Evolutionary conservation across 2,113 vertebrate genomes (phyloP), one percentile per base, ranked within the genome.

Genomic region (Falcunculus frontatus): DNA sequence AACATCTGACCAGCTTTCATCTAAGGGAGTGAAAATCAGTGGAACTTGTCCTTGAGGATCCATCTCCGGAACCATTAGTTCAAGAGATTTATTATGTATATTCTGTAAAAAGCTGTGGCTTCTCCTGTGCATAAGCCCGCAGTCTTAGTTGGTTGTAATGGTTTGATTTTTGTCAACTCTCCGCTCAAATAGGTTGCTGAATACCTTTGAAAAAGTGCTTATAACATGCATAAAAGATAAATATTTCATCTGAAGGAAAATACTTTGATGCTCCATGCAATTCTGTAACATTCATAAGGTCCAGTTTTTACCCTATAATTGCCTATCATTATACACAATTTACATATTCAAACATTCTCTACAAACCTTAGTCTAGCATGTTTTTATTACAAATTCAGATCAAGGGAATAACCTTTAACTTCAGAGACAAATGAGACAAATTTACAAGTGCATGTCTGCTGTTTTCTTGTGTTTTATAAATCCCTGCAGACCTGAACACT

Each of bases 341-440:
- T 98, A 98, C 98, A 98, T 98, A 98, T 98, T 98, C 98, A 98
- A 98, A 98, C 97, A 98, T 97, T 96, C 97, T 95, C 93, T 95
- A 92, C 97, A 96, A 98, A 98, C 98, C 98, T 97, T 97, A 98
- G 97, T 97, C 97, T 97, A 97, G 97, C 96, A 94, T 98, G 98
- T 98, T 98, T 98, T 98, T 98, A 98, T 98, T 98, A 98, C 97
- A 97, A 96, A 98, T 98, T 98, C 98, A 98, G 98, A 98, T 98
- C 98, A 98, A 98, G 98, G 98, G 98, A 98, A 98, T 98, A 96
- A 98, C 98, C 98, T 98, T 99, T 98, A 98, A 98, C 98, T 99
- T 98, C 97, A 98, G 98, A 98, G 98, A 98, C 98, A 98, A 98
- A 98, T 98, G 98, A 98, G 97, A 98, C 97, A 97, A 95, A 98